Evolutionary conservation across 2,797 vertebrate species (phyloP), one percentile per base, ranked within the genome.

Genomic region (Cossypha caffra): DNA sequence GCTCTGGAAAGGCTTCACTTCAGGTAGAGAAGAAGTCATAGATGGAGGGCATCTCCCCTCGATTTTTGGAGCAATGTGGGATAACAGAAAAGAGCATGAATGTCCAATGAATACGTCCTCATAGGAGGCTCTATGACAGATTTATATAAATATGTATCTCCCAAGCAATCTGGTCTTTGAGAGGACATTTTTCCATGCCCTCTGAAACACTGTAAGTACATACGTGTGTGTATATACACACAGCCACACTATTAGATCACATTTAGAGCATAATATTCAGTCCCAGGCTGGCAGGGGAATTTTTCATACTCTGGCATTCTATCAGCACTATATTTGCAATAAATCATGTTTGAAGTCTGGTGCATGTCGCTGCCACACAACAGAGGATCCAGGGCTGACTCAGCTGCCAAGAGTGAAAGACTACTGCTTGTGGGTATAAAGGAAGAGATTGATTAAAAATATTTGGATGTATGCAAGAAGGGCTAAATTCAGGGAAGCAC

Each of bases 401-500:
- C 68, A 82, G 50, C 37, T 55, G 31, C 7, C 42, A 25, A 25
- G 20, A 61, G 25, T 28, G 20, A 89, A 86, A 16, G 57, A 79
- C 45, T 29, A 45, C 37, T 75, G 21, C 40, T 81, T 55, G 23
- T 42, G 37, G 8, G 14, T 69, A 43, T 43, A 75, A 91, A 90
- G 58, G 6, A 81, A 17, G 8, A 50, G 12, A 16, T 25, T 63
- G 42, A n/a, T 91, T 67, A 74, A 69, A 93, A 91, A 50, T 57
- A 64, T 79, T 54, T 80, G 78, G 38, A 66, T 71, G 29, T 21
- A 76, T 1, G 5, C 37, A 69, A 83, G 57, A 25, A 64, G 31
- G 19, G 24, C 25, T 82, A 80, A 86, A 94, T 80, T 63, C 72
- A 86, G 43, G 72, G 72, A 92, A 97, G 75, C 52, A 72, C 10